A percentile compares a stretch with the other conserved stretches of the same genome.
phyloP scores from a whole-genome alignment of 2,797 vertebrate species.

The Phrynocephalus vlangalii region DNA sequence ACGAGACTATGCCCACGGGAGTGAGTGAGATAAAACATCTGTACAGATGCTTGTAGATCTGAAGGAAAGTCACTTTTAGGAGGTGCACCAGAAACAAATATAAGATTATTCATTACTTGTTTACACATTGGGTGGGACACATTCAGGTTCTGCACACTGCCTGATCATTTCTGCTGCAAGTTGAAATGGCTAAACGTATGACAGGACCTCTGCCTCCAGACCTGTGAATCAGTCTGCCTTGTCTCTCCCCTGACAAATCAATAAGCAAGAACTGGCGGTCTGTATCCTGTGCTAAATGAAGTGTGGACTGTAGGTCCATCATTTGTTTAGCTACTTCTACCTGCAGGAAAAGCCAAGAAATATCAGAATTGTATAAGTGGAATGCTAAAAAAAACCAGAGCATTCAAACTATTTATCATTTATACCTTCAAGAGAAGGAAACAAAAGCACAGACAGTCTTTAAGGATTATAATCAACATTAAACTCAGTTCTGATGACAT shows the following conservation, averaged over 20 bases:
- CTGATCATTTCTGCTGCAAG: background rate
- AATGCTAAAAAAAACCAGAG: constrained; percentile 23
- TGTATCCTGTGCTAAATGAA: background rate
- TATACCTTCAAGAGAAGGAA: background rate
- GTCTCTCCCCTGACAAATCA: background rate
- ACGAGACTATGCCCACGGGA: background rate
- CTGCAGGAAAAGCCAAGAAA: background rate
- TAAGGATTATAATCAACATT: background rate
- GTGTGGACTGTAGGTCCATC: background rate
- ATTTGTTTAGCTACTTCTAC: background rate
- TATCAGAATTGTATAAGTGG: background rate
- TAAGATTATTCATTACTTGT: background rate
- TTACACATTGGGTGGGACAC: background rate
- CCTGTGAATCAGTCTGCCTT: background rate
- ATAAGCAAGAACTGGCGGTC: background rate
- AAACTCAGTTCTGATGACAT: background rate
- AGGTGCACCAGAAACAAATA: background rate
- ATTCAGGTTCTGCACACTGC: background rate
- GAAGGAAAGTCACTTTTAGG: background rate
- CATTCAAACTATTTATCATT: constrained; percentile 16
- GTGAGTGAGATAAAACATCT: background rate
- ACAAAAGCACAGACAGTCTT: background rate
- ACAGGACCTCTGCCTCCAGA: background rate
- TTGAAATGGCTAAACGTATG: background rate
- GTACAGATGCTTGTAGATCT: background rate